These are phyloP conservation scores for Geopemphigus sp. DNA, from an alignment of 1,140 invertebrate species.

Conservation along the genomic window DNA sequence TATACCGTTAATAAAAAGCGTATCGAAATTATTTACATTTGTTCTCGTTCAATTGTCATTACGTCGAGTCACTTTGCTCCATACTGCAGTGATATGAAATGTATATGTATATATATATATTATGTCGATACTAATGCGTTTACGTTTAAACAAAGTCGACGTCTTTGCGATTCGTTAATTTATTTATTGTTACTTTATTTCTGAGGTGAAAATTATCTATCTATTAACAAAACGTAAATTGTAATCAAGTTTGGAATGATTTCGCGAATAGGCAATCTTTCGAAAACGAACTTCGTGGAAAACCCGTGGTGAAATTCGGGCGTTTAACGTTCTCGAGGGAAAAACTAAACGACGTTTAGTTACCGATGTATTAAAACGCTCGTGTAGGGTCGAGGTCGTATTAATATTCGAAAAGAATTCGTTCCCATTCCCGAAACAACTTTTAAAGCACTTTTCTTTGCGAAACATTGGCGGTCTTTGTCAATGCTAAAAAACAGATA, in stretches of 20 bases:
- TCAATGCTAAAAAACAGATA: slow-evolving; percentile 37
- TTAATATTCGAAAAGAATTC: slow-evolving; percentile 15
- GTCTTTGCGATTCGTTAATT: too few relatives aligned
- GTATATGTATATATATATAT: too few relatives aligned
- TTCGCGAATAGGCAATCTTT: not conserved
- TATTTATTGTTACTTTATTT: too few relatives aligned
- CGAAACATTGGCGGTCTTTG: slow-evolving; percentile 15
- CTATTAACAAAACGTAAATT: too few relatives aligned
- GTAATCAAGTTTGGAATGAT: too few relatives aligned
- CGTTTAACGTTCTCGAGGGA: not conserved
- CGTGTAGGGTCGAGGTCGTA: not conserved
- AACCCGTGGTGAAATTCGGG: not conserved
- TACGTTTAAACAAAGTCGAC: too few relatives aligned
- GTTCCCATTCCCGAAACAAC: slow-evolving; percentile 13
- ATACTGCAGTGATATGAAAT: too few relatives aligned
- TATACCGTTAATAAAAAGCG: not conserved
- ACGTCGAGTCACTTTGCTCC: too few relatives aligned
- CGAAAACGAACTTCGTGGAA: not conserved
- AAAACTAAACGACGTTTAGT: slow-evolving; percentile 6
- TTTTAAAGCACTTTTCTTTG: slow-evolving; percentile 26
- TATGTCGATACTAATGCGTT: too few relatives aligned
- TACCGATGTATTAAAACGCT: slow-evolving; percentile 15
- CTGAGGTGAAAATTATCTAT: too few relatives aligned
- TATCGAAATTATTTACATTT: not conserved
- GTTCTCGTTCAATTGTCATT: not conserved